Base-by-base conservation (phyloP, 2,797 vertebrate genomes). In the Aotus griseimembra region DNA sequence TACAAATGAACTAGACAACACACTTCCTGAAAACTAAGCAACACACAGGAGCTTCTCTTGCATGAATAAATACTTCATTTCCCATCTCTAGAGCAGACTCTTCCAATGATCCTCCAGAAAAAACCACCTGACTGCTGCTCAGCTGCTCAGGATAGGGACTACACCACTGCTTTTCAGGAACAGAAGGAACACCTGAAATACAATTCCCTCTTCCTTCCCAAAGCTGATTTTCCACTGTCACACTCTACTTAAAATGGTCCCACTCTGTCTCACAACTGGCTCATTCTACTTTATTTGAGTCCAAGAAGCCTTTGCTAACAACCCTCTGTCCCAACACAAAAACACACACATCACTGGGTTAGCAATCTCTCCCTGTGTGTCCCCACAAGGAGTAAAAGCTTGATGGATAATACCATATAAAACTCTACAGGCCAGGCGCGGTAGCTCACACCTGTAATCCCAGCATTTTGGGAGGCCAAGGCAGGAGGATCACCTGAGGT, bases 121-220 rank as follows among this genome's bases (percentile, higher is more conserved):
- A 93, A 90, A 82, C 44, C 22, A 82, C 33, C 61, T 87, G 33
- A 15, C 82, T 46, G 55, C 3, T 86, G 15, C 73, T 96, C 52
- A 19, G 57, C 33, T 46, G 41, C 44, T 87, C 9, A 39, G 55
- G 30, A 50, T 70, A 90, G 0, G 46, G 76, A 72, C 83, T 67
- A 12, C 3, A 61, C n/a, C 50, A 90, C 12, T 30, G 39, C 73
- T 93, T 88, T 92, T 88, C 28, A 84, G 61, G 50, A 86, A 70
- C 20, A 83, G 58, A 83, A 77, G 17, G 44, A 94, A 76, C 5
- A 57, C 57, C 41, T 77, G 15, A 91, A 92, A 86, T 61, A 77
- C 76, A 93, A 88, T 46, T 73, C 10, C 30, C 14, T 75, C 86
- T 89, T 94, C 64, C 89, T 93, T 96, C 61, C 52, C 55, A 86